phyloP scores from a whole-genome alignment of 2,888 invertebrate genomes.

The Macrosoma leucophasiata region DNA sequence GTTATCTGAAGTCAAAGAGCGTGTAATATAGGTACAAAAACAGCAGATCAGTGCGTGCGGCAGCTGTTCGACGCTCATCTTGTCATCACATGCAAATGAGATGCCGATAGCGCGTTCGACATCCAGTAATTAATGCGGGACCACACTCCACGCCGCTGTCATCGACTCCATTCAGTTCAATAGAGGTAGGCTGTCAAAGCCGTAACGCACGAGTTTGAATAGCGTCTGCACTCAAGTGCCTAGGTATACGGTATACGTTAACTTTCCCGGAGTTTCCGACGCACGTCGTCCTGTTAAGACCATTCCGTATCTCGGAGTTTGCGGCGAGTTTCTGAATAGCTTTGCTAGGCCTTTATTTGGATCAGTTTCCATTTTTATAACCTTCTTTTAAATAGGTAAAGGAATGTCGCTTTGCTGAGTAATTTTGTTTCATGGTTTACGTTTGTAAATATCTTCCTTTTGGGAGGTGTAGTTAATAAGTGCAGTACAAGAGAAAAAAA shows the following conservation, averaged over 20 bases:
- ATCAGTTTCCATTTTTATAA: too few species aligned
- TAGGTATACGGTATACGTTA: slow-evolving; percentile 22
- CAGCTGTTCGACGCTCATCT: slow-evolving; percentile 33
- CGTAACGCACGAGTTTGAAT: slow-evolving; percentile 55
- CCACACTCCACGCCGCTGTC: slow-evolving; percentile 46
- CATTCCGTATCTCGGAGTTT: slow-evolving; percentile 13
- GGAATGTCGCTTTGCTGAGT: too few species aligned
- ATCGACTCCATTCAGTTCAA: slow-evolving; percentile 64
- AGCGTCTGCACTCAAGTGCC: slow-evolving; percentile 67
- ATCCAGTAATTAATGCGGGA: slow-evolving; percentile 64
- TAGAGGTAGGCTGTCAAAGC: slow-evolving; percentile 61
- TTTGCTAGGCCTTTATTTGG: too few species aligned
- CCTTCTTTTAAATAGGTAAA: too few species aligned
- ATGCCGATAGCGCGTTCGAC: slow-evolving; percentile 40
- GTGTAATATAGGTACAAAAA: slow-evolving; percentile 1
- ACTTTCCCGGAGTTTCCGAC: slow-evolving; percentile 45
- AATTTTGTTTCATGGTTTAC: too few species aligned
- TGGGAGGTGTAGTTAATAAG: too few species aligned
- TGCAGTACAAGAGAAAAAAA: too few species aligned
- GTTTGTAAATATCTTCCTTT: too few species aligned
- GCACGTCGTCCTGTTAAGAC: slow-evolving; percentile 32
- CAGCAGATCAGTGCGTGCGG: slow-evolving; percentile 17
- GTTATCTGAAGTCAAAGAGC: not conserved
- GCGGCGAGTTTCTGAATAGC: slow-evolving; percentile 25
- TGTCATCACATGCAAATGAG: slow-evolving; percentile 40